Percentiles rank a stretch among this genome's conserved stretches.
phyloP scores from a whole-genome alignment of 2,113 vertebrate species.

The Pycnonotus jocosus region DNA sequence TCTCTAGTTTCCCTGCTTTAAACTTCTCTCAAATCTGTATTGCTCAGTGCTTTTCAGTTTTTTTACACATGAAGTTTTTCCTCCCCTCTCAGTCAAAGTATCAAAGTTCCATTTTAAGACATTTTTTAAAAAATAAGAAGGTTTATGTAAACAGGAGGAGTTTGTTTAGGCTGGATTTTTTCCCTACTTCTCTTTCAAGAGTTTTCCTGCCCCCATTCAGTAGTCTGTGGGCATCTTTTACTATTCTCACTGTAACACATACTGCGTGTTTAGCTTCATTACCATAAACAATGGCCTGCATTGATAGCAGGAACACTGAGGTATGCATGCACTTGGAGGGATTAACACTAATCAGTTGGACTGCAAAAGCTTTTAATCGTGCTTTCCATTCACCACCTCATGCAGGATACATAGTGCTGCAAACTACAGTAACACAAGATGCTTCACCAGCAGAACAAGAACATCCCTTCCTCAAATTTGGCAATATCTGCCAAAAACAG shows the following conservation, averaged over 20 bases:
- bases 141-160: neutral
- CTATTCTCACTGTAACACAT: neutral
- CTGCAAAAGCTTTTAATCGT: neutral
- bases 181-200: neutral
- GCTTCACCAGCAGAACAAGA: neutral
- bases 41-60: neutral
- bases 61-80: neutral
- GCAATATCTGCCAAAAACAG: neutral
- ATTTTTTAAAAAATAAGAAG: neutral
- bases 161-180: neutral
- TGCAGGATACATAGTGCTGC: neutral
- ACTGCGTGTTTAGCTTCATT: neutral
- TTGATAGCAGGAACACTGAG: neutral
- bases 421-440: neutral
- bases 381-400: neutral
- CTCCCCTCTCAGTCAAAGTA: neutral
- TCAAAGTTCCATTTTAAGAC: neutral
- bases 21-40: neutral
- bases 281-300: neutral
- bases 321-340: neutral
- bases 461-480: accelerated
- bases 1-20: accelerated
- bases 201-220: neutral
- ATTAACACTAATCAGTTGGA: neutral
- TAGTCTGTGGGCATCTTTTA: neutral